phyloP scores from a whole-genome alignment of 2,113 vertebrate species.

The Caloenas nicobarica region DNA sequence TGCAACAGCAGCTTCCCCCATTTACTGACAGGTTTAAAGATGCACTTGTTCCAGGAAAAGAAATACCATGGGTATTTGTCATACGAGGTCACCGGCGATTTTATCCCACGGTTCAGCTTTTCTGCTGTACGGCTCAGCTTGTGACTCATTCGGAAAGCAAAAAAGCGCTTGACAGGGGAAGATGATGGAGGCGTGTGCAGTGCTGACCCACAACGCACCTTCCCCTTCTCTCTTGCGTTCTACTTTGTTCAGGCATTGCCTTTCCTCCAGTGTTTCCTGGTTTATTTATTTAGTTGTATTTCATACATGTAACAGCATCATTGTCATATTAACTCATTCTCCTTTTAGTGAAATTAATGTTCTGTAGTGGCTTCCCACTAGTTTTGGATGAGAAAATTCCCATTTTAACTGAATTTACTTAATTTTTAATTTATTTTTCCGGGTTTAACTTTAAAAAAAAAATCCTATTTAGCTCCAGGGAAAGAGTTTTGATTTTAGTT shows the following conservation, averaged over 20 bases:
- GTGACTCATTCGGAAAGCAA: neutral
- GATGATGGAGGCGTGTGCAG: neutral
- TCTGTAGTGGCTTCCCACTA: neutral
- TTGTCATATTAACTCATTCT: neutral
- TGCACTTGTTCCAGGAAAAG: neutral
- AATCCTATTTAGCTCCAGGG: neutral
- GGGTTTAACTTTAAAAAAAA: neutral
- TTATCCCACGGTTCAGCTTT: neutral
- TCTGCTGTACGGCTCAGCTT: neutral
- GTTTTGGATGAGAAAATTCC: neutral
- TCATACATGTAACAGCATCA: rapidly evolving
- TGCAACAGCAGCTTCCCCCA: neutral
- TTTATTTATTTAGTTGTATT: neutral
- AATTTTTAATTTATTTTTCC: neutral
- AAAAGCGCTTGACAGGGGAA: neutral
- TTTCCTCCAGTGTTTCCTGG: neutral
- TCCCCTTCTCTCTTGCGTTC: neutral
- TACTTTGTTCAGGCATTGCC: neutral
- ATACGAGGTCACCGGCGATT: neutral
- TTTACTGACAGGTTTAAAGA: neutral
- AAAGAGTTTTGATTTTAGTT: neutral
- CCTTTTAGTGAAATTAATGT: neutral
- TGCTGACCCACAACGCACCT: neutral
- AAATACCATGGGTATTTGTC: neutral
- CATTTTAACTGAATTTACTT: neutral